phyloP scores from a whole-genome alignment of 2,113 vertebrate species.

The Oriolus oriolus region DNA sequence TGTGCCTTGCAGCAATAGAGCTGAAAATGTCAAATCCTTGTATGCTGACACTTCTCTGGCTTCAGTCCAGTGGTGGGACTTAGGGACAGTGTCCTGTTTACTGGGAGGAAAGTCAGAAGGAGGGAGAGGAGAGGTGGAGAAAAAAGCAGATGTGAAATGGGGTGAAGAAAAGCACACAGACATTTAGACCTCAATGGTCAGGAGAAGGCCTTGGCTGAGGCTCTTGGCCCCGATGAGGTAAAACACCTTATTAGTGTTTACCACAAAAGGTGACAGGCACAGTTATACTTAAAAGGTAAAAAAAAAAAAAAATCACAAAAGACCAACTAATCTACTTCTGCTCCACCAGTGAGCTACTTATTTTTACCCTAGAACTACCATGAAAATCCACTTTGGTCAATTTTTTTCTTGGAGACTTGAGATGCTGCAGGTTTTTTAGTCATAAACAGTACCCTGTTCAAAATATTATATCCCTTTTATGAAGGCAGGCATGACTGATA shows the following conservation, averaged over 20 bases:
- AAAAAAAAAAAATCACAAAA: not conserved
- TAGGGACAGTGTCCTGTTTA: not conserved
- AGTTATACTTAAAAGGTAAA: not conserved
- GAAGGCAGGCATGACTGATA: not conserved
- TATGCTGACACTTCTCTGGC: not conserved
- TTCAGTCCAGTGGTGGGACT: not conserved
- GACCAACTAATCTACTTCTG: not conserved
- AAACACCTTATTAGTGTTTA: not conserved
- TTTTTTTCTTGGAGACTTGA: not conserved
- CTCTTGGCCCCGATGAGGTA: not conserved
- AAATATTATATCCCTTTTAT: not conserved
- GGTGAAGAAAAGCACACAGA: not conserved
- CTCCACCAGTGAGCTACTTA: not conserved
- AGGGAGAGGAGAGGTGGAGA: not conserved
- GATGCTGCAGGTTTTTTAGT: not conserved
- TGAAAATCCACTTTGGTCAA: not conserved
- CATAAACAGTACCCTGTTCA: not conserved
- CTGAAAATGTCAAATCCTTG: not conserved
- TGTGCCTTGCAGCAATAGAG: not conserved
- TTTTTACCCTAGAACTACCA: not conserved
- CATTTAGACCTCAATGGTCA: not conserved
- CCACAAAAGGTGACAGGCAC: not conserved
- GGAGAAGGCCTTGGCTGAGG: not conserved
- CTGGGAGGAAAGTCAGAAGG: not conserved
- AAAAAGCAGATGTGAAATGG: not conserved